These are phyloP conservation scores for Deilephila elpenor DNA, from an alignment of 2,888 invertebrate species.

Conservation along the genomic window DNA sequence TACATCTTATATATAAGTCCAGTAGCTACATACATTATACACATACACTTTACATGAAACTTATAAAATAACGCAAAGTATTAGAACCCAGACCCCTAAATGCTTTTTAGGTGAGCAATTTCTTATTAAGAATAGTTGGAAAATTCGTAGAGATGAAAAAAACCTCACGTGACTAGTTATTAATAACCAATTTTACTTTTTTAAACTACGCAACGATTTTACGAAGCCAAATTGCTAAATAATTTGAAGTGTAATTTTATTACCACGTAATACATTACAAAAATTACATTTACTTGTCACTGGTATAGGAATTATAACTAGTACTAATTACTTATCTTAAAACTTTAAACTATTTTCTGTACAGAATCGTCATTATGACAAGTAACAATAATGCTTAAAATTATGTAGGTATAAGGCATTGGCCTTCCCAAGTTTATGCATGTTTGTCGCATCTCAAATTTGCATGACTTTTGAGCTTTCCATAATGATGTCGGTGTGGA, in stretches of 20 bases:
- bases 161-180: constrained; percentile 57
- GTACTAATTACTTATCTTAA: background rate
- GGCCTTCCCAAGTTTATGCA: background rate
- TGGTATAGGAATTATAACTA: background rate
- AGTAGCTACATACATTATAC: constrained; percentile 33
- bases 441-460: constrained; percentile 34
- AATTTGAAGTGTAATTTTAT: too few relatives aligned
- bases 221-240: background rate
- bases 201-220: background rate
- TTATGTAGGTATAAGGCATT: constrained; percentile 2
- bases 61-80: background rate
- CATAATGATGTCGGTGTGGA: constrained; percentile 31
- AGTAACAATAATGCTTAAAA: background rate
- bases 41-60: constrained; percentile 31
- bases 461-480: constrained; percentile 23
- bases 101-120: background rate
- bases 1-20: constrained; percentile 48
- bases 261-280: too few relatives aligned
- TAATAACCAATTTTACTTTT: constrained; percentile 47
- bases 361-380: constrained; percentile 6
- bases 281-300: background rate
- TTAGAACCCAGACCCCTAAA: background rate
- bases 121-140: background rate
- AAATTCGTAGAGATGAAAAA: constrained; percentile 35
- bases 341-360: background rate